Conservation (phyloP, 2,888 invertebrate genomes). For the Ennomos fuscantarius region DNA sequence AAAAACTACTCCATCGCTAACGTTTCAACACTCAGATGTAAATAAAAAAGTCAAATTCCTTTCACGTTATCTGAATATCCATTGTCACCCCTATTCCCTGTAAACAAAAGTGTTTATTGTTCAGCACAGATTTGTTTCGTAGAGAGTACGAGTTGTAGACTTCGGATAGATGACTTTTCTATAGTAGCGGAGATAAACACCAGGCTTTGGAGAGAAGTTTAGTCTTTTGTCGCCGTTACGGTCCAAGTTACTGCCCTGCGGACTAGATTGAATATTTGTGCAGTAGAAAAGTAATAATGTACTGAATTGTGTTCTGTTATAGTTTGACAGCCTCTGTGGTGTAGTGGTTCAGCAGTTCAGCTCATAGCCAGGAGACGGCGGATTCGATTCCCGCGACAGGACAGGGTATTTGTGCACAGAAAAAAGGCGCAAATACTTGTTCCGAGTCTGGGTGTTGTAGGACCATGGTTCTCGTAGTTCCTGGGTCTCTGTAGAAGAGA, state of each 20-base stretch:
- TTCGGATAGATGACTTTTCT: conserved; percentile 38
- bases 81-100: conserved; percentile 5
- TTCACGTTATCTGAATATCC: not conserved
- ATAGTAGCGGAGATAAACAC: conserved; percentile 35
- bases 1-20: conserved; percentile 15
- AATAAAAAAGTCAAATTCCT: conserved; percentile 14
- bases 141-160: conserved; percentile 24
- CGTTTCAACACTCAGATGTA: conserved; percentile 6
- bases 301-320: not conserved
- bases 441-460: no score
- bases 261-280: conserved; percentile 32
- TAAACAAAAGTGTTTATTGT: conserved; percentile 10
- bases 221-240: conserved; percentile 38
- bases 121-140: conserved; percentile 6
- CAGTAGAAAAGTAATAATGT: conserved; percentile 29
- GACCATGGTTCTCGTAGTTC: no score
- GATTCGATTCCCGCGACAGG: no score
- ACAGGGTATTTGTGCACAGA: no score
- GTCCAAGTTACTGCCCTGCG: conserved; percentile 24
- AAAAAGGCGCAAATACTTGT: no score
- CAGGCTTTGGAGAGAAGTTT: conserved; percentile 31
- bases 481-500: no score
- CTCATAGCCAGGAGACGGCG: no score
- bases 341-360: no score
- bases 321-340: no score